Evolutionary conservation across 92 coral and sea anemone species (phyloP).

Genomic region (Chrysogorgia sp.): DNA sequence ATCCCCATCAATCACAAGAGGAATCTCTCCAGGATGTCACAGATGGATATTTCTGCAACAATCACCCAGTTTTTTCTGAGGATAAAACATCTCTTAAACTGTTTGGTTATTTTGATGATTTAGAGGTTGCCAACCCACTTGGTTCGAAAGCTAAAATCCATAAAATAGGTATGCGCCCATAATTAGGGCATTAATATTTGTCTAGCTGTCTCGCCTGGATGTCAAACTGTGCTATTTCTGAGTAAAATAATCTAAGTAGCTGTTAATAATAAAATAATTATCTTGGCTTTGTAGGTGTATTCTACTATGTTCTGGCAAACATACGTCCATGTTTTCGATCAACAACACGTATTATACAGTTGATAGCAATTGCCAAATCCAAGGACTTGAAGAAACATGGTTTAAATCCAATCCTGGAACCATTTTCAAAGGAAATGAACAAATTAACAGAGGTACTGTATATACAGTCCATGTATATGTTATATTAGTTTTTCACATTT

Average conservation of each 20-base stretch:
- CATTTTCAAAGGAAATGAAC: slow-evolving; percentile 18
- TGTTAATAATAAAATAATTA: background rate
- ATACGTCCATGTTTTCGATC: background rate
- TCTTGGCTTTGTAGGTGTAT: background rate
- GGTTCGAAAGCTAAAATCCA: background rate
- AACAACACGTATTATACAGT: background rate
- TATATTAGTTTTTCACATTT: background rate
- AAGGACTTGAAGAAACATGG: slow-evolving; percentile 41
- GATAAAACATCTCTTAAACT: background rate
- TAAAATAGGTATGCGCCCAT: background rate
- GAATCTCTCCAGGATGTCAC: background rate
- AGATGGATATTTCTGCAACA: background rate
- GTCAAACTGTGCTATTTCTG: too few species aligned
- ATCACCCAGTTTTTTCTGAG: background rate
- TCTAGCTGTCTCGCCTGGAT: too few species aligned
- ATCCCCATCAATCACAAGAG: background rate
- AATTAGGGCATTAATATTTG: too few species aligned
- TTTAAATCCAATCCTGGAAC: slow-evolving; percentile 9
- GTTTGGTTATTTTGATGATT: slow-evolving; percentile 2
- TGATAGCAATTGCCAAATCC: slow-evolving; percentile 23
- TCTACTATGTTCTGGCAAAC: slow-evolving; percentile 1
- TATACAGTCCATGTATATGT: background rate
- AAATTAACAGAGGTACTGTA: slow-evolving; percentile 28
- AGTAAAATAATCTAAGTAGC: too few species aligned
- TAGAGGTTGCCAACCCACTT: background rate